Conservation (phyloP, 1,140 invertebrate genomes). For the Oppia nitens region DNA sequence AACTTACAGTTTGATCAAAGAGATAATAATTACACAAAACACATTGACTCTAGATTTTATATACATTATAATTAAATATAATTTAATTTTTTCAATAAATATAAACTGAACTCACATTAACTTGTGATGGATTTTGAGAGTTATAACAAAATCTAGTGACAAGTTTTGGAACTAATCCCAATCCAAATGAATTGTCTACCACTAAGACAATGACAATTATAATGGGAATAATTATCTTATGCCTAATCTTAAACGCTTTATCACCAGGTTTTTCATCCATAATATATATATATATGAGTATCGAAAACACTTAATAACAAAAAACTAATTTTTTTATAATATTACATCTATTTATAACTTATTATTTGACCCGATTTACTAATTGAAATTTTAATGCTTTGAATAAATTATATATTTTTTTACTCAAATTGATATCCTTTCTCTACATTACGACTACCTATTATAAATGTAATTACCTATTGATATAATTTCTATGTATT, state of each 20-base stretch:
- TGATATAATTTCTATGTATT: no score
- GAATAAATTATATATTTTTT: no score
- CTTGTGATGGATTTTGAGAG: conserved; percentile 8
- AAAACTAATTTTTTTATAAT: background rate
- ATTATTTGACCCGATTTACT: background rate
- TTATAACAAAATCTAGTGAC: conserved; percentile 14
- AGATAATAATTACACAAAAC: conserved; percentile 11
- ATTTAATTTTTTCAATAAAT: background rate
- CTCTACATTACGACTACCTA: no score
- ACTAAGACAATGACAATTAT: background rate
- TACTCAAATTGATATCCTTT: no score
- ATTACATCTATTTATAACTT: background rate
- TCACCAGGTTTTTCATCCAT: background rate
- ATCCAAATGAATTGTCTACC: background rate
- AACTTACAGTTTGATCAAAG: conserved; percentile 10
- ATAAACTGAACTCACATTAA: conserved; percentile 8
- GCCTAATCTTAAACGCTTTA: background rate
- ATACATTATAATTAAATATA: conserved; percentile 1
- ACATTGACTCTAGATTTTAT: conserved; percentile 11
- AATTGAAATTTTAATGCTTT: no score
- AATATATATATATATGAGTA: background rate
- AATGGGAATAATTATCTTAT: background rate
- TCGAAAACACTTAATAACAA: background rate
- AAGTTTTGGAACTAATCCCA: background rate
- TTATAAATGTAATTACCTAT: no score